Evolutionary conservation across 2,797 vertebrate genomes (phyloP).

Genomic region (Myioborus miniatus): DNA sequence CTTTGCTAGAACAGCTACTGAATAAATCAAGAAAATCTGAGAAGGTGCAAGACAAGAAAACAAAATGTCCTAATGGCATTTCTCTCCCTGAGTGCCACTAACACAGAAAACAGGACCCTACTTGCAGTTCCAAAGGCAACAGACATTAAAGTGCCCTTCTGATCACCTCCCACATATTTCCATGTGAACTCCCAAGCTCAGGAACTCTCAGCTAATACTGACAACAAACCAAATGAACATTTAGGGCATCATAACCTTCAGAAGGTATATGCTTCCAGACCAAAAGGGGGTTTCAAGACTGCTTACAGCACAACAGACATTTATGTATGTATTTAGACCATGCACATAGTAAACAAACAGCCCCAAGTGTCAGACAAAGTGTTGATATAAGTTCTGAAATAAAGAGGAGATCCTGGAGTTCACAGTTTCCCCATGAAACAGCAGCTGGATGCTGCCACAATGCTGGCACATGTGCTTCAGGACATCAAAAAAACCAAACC

Average conservation of each 20-base stretch:
- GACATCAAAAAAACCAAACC: slow-evolving; percentile 35
- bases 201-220: neutral
- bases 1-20: neutral
- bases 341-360: neutral
- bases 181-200: neutral
- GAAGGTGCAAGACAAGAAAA: neutral
- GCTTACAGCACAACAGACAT: neutral
- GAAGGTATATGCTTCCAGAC: neutral
- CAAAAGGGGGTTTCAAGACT: neutral
- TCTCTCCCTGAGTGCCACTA: neutral
- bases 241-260: neutral
- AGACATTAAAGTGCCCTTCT: neutral
- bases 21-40: neutral
- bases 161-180: neutral
- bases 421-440: accelerated
- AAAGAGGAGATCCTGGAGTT: neutral
- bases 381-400: neutral
- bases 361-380: neutral
- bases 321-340: neutral
- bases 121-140: neutral
- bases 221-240: neutral
- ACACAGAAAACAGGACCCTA: neutral
- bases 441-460: neutral
- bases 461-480: neutral
- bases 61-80: neutral